Conservation (phyloP, 2,888 invertebrate genomes). For the Labia minor region DNA sequence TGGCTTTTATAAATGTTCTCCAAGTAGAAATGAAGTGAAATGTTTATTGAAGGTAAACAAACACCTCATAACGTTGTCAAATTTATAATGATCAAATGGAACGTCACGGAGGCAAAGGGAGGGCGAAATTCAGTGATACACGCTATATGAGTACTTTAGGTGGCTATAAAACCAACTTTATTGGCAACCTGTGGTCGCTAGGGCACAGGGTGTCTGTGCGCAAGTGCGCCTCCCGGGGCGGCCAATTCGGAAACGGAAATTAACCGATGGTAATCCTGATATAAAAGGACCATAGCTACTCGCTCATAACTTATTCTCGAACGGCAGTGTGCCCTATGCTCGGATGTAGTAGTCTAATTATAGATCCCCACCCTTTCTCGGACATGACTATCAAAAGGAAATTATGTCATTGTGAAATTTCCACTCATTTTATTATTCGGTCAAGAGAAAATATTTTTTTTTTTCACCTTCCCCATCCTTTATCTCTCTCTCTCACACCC, state of each 20-base stretch:
- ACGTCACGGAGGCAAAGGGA: slow-evolving; percentile 13
- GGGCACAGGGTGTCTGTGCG: slow-evolving; percentile 16
- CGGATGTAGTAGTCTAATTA: too few species aligned
- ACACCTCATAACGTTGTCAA: slow-evolving; percentile 13
- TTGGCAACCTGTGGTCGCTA: slow-evolving; percentile 25
- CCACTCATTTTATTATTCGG: too few species aligned
- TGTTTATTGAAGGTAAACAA: slow-evolving; percentile 2
- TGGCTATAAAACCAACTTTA: slow-evolving; percentile 23
- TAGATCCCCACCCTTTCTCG: background rate
- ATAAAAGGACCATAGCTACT: background rate
- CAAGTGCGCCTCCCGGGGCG: slow-evolving; percentile 13
- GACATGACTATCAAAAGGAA: background rate
- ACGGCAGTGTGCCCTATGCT: too few species aligned
- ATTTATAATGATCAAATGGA: slow-evolving; percentile 20
- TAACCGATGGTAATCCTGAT: slow-evolving; percentile 23
- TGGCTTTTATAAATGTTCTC: background rate
- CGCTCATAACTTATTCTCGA: too few species aligned
- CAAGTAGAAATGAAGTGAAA: background rate
- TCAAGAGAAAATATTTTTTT: too few species aligned
- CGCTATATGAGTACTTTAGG: slow-evolving; percentile 14
- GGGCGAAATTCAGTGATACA: slow-evolving; percentile 19
- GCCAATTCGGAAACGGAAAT: slow-evolving; percentile 23
- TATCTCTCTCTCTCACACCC: too few species aligned
- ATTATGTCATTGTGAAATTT: too few species aligned
- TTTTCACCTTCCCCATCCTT: too few species aligned